Conservation (phyloP, 2,113 vertebrate species). For the Erythrolamprus reginae region DNA sequence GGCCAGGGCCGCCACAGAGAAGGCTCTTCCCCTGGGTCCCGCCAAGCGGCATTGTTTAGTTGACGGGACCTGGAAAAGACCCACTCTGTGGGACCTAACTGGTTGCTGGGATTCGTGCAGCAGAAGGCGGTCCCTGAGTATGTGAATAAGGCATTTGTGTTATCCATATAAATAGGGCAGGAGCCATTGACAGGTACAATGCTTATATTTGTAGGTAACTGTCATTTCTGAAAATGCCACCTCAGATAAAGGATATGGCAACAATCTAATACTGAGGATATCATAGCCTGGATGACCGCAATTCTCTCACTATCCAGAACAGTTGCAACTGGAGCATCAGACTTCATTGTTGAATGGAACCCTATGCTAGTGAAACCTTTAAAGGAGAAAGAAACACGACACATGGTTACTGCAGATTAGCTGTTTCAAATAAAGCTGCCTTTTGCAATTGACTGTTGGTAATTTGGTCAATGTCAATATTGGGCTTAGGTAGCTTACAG, state of each 20-base stretch:
- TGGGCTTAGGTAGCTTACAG: too few species aligned
- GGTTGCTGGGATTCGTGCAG: too few species aligned
- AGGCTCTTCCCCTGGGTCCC: too few species aligned
- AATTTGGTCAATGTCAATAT: too few species aligned
- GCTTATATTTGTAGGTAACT: neutral
- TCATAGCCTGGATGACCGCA: neutral
- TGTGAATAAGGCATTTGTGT: neutral
- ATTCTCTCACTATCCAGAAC: neutral
- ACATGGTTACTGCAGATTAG: neutral
- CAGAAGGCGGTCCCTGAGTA: too few species aligned
- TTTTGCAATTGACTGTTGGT: too few species aligned
- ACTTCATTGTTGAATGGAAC: neutral
- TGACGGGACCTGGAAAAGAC: too few species aligned
- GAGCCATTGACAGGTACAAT: neutral
- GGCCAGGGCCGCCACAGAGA: too few species aligned
- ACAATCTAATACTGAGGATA: neutral
- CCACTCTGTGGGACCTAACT: too few species aligned
- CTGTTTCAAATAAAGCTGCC: too few species aligned
- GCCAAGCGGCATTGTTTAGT: too few species aligned
- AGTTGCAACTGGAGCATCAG: neutral
- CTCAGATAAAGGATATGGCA: neutral
- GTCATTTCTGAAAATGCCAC: neutral
- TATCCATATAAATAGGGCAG: neutral
- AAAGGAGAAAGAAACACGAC: neutral
- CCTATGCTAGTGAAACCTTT: neutral